phyloP scores from a whole-genome alignment of 1,140 invertebrate genomes.

The Ylistrum balloti region DNA sequence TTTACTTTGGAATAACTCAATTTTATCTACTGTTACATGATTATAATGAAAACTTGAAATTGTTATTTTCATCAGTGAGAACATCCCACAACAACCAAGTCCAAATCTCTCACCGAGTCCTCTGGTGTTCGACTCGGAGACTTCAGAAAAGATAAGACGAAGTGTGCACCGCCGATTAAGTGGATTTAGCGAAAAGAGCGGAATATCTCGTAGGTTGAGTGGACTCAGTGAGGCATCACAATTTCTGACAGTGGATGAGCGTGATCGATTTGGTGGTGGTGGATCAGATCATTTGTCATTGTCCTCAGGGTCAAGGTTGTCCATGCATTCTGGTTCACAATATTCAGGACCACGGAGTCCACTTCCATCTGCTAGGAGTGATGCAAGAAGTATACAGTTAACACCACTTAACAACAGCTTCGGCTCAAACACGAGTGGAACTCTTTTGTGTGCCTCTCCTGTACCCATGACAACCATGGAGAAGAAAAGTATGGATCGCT shows the following conservation, averaged over 20 bases:
- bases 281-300: background rate
- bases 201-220: constrained; percentile 1
- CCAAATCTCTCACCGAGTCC: background rate
- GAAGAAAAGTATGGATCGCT: constrained; percentile 58
- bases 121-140: background rate
- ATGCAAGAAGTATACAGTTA: background rate
- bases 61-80: too few relatives aligned
- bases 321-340: constrained; percentile 22
- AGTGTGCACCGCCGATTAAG: background rate
- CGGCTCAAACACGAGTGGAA: background rate
- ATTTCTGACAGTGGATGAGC: constrained; percentile 3
- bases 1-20: too few relatives aligned
- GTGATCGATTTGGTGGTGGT: background rate
- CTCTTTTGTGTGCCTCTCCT: background rate
- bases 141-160: background rate
- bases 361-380: background rate
- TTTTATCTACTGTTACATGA: too few relatives aligned
- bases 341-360: background rate
- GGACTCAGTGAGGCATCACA: background rate
- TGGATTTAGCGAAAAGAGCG: background rate
- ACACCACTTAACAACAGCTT: background rate
- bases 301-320: constrained; percentile 4
- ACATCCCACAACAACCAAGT: background rate
- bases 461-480: constrained; percentile 53
- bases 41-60: too few relatives aligned